Conservation (phyloP, 1,140 invertebrate species). For the Leptinotarsa defecta region DNA sequence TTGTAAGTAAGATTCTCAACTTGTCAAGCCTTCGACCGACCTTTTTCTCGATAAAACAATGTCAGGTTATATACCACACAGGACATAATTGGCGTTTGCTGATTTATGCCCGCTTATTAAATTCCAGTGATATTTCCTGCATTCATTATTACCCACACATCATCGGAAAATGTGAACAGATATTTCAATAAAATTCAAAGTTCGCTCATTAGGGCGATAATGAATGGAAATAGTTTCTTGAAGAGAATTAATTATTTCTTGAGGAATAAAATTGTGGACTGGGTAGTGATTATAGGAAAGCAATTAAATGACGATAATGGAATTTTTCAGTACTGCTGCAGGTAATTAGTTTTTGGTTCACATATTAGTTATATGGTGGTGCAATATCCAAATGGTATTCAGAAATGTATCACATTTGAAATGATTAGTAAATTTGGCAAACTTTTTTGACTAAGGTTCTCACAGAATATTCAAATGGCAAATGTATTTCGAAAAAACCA, state of each 20-base stretch:
- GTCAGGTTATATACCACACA: background rate
- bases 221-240: background rate
- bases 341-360: background rate
- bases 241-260: background rate
- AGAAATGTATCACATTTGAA: too few species aligned
- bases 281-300: background rate
- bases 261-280: background rate
- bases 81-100: background rate
- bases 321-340: background rate
- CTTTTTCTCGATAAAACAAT: background rate
- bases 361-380: too few species aligned
- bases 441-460: too few species aligned
- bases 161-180: background rate
- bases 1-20: too few species aligned
- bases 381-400: too few species aligned
- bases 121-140: constrained; percentile 1
- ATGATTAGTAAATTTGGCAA: too few species aligned
- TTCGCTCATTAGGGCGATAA: background rate
- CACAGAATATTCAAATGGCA: too few species aligned
- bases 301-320: background rate
- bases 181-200: constrained; percentile 6
- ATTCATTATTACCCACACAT: constrained; percentile 8
- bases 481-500: too few species aligned
- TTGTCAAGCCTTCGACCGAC: too few species aligned
- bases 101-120: constrained; percentile 4